phyloP scores from a whole-genome alignment of 2,797 vertebrate genomes.

The Champsocephalus gunnari region DNA sequence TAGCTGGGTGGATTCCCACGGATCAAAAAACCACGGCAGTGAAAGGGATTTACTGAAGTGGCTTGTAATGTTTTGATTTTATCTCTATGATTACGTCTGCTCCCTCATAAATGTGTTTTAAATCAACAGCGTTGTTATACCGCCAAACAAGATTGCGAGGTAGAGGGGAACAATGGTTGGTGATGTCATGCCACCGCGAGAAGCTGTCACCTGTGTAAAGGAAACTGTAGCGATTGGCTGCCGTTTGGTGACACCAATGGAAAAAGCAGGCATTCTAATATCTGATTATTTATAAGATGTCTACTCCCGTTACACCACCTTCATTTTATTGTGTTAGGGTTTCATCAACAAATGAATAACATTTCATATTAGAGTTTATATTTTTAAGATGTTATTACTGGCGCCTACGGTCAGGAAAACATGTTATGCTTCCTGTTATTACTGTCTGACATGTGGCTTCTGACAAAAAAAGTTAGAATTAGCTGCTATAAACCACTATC shows the following conservation, averaged over 20 bases:
- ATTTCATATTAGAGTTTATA: too few species aligned
- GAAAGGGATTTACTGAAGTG: neutral
- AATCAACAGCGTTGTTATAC: constrained; percentile 1
- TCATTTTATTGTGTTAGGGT: neutral
- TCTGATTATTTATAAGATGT: too few species aligned
- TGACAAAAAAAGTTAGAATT: too few species aligned
- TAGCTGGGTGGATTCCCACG: constrained; percentile 58
- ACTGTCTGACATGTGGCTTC: neutral
- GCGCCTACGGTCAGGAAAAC: too few species aligned
- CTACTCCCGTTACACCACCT: too few species aligned
- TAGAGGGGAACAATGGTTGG: neutral
- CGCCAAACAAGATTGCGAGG: neutral
- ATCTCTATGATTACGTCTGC: constrained; percentile 15
- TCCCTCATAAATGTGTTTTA: neutral
- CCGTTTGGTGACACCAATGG: neutral
- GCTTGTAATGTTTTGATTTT: neutral
- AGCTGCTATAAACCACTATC: too few species aligned
- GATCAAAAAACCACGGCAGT: constrained; percentile 11
- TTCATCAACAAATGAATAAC: too few species aligned
- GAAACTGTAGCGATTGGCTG: neutral
- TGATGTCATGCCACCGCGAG: neutral
- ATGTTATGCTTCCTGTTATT: neutral
- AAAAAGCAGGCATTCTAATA: neutral
- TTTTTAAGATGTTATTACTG: neutral
- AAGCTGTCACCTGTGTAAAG: constrained; percentile 12